phyloP scores from a whole-genome alignment of 2,797 vertebrate genomes.

The Spheniscus humboldti region DNA sequence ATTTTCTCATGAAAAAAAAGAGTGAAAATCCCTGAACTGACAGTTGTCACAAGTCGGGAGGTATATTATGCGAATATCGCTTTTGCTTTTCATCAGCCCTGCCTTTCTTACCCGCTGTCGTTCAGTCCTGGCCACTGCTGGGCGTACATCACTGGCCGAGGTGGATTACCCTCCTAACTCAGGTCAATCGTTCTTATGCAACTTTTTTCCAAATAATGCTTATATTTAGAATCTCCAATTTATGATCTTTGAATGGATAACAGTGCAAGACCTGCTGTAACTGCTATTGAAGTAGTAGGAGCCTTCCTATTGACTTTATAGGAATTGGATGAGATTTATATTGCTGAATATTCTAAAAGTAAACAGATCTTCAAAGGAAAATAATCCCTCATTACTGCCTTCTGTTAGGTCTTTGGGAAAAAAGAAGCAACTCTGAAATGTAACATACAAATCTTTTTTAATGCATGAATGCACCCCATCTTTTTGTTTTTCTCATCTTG shows the following conservation, averaged over 20 bases:
- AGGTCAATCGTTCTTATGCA: rapidly evolving
- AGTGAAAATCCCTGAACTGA: not conserved
- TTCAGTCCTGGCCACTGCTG: not conserved
- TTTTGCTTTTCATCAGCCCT: not conserved
- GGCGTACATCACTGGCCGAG: rapidly evolving
- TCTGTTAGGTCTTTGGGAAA: not conserved
- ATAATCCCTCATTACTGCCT: not conserved
- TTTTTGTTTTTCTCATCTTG: not conserved
- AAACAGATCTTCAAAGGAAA: not conserved
- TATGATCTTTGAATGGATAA: not conserved
- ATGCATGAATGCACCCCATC: not conserved
- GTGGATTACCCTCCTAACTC: not conserved
- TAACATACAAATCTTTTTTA: not conserved
- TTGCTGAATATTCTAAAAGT: not conserved
- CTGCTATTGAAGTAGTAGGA: not conserved
- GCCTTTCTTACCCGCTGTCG: not conserved
- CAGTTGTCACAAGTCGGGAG: not conserved
- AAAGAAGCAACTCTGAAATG: not conserved
- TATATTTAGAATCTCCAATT: not conserved
- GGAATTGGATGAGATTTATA: not conserved
- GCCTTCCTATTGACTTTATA: not conserved
- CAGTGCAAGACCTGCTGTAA: not conserved
- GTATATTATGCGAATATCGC: not conserved
- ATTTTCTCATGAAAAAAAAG: not conserved
- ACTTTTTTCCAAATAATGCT: not conserved